phyloP scores from a whole-genome alignment of 2,888 invertebrate species.

The Deilephila porcellus region DNA sequence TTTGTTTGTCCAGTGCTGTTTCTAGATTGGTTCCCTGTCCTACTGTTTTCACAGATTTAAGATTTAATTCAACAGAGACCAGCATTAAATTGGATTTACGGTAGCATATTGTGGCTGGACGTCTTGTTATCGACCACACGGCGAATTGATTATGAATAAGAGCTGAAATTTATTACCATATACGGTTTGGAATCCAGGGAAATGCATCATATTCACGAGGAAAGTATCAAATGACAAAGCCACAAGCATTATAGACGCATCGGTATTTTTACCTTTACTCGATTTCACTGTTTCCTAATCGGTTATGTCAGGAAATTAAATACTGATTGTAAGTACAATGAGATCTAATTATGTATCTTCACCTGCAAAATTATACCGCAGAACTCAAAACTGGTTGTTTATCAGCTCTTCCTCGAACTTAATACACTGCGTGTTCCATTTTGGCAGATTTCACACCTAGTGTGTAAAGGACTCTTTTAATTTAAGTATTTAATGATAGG shows the following conservation, averaged over 20 bases:
- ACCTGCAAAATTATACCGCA: background rate
- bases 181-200: too few species aligned
- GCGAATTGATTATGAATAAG: background rate
- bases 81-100: background rate
- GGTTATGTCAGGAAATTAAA: background rate
- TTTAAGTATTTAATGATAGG: background rate
- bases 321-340: too few species aligned
- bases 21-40: background rate
- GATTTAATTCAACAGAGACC: slow-evolving; percentile 4
- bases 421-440: too few species aligned
- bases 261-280: too few species aligned
- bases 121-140: background rate
- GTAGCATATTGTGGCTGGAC: background rate
- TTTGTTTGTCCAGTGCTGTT: background rate
- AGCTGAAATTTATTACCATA: background rate
- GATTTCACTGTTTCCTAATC: background rate
- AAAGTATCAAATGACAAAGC: too few species aligned
- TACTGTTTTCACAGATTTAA: background rate
- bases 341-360: background rate
- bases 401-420: too few species aligned
- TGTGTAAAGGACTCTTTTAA: too few species aligned
- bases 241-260: too few species aligned
- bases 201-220: too few species aligned
- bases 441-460: too few species aligned
- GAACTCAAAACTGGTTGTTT: too few species aligned